These are phyloP conservation scores for Melinopterus prodromus DNA, from an alignment of 2,888 invertebrate species.

Conservation along the genomic window DNA sequence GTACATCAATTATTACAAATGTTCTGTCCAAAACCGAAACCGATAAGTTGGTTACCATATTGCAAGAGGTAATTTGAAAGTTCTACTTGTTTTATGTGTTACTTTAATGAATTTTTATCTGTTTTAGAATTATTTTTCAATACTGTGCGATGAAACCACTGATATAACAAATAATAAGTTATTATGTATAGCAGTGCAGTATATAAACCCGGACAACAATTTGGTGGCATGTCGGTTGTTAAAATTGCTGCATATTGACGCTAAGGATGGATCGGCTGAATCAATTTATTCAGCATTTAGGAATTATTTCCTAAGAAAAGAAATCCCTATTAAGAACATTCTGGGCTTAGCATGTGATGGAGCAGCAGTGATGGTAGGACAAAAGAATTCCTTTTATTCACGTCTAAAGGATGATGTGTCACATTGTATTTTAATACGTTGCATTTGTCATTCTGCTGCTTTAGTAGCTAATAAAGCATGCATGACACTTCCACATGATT, in stretches of 20 bases:
- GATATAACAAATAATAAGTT: constrained; percentile 35
- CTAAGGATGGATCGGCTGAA: constrained; percentile 5
- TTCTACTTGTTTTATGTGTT: no score
- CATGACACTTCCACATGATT: constrained; percentile 29
- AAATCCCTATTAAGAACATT: constrained; percentile 22
- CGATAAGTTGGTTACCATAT: background rate
- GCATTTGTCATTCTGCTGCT: constrained; percentile 42
- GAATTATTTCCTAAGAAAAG: constrained; percentile 20
- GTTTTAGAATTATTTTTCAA: constrained; percentile 33
- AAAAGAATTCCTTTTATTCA: constrained; percentile 40
- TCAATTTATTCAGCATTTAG: constrained; percentile 22
- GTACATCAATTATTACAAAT: constrained; percentile 39
- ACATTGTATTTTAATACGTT: constrained; percentile 35
- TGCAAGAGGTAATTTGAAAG: no score
- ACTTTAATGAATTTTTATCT: background rate
- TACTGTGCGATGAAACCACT: constrained; percentile 38
- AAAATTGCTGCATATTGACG: constrained; percentile 20
- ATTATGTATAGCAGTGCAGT: constrained; percentile 35
- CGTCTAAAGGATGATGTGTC: constrained; percentile 35
- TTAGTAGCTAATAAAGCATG: constrained; percentile 42
- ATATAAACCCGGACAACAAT: constrained; percentile 15
- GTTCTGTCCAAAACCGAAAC: constrained; percentile 35
- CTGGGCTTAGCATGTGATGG: constrained; percentile 37
- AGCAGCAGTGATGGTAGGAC: constrained; percentile 43
- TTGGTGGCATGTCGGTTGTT: constrained; percentile 28